phyloP scores from a whole-genome alignment of 2,797 vertebrate genomes.

The Xenops minutus region DNA sequence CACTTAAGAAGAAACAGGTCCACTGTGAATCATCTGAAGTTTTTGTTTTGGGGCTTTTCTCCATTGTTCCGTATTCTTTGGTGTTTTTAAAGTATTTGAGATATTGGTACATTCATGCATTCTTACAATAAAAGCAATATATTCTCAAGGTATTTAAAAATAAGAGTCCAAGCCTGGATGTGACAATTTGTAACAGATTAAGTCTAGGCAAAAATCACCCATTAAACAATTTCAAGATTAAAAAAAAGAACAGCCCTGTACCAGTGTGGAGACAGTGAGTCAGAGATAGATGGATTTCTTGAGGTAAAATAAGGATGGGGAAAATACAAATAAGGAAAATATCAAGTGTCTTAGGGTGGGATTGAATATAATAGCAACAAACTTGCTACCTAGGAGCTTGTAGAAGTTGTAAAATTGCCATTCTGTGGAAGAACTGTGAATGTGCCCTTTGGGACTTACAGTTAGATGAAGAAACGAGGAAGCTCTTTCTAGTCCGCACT shows the following conservation, averaged over 20 bases:
- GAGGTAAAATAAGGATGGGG: background rate
- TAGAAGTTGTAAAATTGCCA: background rate
- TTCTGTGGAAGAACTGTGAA: background rate
- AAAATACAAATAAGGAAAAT: background rate
- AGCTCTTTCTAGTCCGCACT: background rate
- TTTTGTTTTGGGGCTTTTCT: background rate
- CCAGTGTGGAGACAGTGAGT: background rate
- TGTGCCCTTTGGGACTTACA: background rate
- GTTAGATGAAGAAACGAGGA: background rate
- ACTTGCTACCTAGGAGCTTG: background rate
- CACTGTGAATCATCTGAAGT: background rate
- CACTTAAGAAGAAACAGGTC: background rate
- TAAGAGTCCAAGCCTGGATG: background rate
- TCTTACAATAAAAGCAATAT: background rate
- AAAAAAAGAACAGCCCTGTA: accelerated
- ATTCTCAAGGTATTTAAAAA: background rate
- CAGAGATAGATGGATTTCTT: background rate
- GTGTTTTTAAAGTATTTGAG: background rate
- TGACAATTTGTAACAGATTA: background rate
- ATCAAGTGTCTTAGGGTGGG: background rate
- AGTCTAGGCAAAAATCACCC: background rate
- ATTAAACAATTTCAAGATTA: background rate
- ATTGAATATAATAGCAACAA: background rate
- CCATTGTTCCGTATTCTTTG: background rate
- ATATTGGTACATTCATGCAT: background rate